A percentile compares a stretch with the other conserved stretches of the same genome.
phyloP scores from a whole-genome alignment of 2,113 vertebrate species.

The Ploceus nigricollis region DNA sequence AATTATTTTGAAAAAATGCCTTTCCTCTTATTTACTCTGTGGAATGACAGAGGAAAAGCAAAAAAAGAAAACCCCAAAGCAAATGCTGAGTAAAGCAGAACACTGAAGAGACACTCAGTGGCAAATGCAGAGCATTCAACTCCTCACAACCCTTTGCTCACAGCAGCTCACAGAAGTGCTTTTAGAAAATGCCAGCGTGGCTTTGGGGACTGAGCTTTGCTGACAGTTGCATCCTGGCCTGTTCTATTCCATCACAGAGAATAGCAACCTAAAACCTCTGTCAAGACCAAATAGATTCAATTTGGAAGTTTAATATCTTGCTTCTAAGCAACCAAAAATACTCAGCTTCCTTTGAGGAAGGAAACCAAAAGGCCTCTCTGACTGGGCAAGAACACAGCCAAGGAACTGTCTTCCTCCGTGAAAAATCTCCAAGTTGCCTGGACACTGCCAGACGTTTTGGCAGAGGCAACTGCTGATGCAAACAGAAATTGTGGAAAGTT shows the following conservation, averaged over 20 bases:
- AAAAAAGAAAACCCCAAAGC: neutral
- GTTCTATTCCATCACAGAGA: neutral
- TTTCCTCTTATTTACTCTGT: neutral
- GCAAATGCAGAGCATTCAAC: neutral
- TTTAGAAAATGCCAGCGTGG: neutral
- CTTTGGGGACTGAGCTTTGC: neutral
- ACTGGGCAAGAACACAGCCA: neutral
- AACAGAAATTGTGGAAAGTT: neutral
- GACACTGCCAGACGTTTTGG: neutral
- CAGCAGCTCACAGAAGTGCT: neutral
- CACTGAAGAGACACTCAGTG: neutral
- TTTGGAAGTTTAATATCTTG: neutral
- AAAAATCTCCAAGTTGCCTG: neutral
- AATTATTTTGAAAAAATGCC: neutral
- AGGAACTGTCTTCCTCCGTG: neutral
- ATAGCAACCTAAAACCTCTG: neutral
- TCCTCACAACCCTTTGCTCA: neutral
- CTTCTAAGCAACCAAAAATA: neutral
- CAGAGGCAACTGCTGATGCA: neutral
- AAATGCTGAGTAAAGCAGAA: neutral
- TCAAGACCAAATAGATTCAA: neutral
- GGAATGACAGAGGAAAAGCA: neutral
- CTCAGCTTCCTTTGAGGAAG: neutral
- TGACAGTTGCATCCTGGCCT: neutral
- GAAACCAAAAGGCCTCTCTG: neutral